phyloP scores from a whole-genome alignment of 2,113 vertebrate species.

The Procavia capensis region DNA sequence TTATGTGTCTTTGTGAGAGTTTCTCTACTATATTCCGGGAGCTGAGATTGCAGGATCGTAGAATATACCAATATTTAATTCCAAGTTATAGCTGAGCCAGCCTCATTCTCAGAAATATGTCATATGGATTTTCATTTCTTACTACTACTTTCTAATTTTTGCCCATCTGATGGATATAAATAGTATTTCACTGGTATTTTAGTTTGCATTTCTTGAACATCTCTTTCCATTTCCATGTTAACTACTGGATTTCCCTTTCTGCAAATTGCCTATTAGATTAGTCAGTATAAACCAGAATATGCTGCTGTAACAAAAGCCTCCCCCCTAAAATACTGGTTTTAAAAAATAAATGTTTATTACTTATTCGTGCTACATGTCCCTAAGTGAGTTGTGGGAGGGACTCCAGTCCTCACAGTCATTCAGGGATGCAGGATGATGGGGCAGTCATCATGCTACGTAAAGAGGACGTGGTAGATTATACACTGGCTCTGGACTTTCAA shows the following conservation, averaged over 20 bases:
- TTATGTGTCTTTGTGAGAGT: background rate
- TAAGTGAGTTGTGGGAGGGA: background rate
- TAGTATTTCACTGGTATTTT: background rate
- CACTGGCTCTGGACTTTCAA: background rate
- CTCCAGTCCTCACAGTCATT: background rate
- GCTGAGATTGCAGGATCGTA: background rate
- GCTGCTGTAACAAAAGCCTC: background rate
- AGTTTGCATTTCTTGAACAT: background rate
- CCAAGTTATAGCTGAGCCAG: background rate
- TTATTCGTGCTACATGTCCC: background rate
- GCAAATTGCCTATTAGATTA: background rate
- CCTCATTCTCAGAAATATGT: background rate
- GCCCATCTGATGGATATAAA: background rate
- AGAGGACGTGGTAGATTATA: background rate
- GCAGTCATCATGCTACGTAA: background rate
- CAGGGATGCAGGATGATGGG: background rate
- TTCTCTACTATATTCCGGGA: background rate
- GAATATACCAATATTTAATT: background rate
- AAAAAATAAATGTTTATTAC: background rate
- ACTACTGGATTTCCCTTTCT: background rate
- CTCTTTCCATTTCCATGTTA: background rate
- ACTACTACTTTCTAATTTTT: background rate
- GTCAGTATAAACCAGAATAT: background rate
- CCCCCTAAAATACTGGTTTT: background rate
- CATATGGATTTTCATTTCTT: background rate